These are phyloP conservation scores for Gavia stellata DNA, from an alignment of 2,113 vertebrate genomes.

Conservation along the genomic window DNA sequence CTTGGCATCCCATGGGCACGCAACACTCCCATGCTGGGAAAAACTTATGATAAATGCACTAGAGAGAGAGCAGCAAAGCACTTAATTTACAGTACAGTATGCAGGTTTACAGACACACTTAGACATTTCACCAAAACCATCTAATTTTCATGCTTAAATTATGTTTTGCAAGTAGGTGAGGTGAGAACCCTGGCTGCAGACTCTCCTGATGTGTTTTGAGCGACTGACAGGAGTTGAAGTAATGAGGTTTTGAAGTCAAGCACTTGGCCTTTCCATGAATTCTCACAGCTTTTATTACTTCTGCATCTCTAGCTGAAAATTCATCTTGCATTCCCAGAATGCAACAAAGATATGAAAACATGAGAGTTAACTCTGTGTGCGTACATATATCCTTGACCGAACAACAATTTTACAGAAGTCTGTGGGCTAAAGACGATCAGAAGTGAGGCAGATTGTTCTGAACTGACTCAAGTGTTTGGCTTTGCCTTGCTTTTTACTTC, in stretches of 20 bases:
- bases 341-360: background rate
- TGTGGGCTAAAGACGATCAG: background rate
- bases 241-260: background rate
- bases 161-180: background rate
- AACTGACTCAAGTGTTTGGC: background rate
- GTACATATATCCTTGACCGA: background rate
- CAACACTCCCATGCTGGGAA: background rate
- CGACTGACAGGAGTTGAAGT: background rate
- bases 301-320: background rate
- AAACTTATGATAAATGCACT: background rate
- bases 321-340: background rate
- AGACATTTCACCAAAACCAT: background rate
- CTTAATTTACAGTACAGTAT: background rate
- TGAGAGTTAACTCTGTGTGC: background rate
- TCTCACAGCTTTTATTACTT: slow-evolving; percentile 19
- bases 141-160: background rate
- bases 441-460: background rate
- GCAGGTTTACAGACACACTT: background rate
- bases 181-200: background rate
- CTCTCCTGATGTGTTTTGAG: background rate
- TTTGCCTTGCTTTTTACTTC: background rate
- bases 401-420: background rate
- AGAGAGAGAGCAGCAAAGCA: background rate
- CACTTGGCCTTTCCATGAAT: background rate
- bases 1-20: background rate